Base-by-base conservation (phyloP, 1,140 invertebrate genomes). In the Lordiphosa clarofinis region DNA sequence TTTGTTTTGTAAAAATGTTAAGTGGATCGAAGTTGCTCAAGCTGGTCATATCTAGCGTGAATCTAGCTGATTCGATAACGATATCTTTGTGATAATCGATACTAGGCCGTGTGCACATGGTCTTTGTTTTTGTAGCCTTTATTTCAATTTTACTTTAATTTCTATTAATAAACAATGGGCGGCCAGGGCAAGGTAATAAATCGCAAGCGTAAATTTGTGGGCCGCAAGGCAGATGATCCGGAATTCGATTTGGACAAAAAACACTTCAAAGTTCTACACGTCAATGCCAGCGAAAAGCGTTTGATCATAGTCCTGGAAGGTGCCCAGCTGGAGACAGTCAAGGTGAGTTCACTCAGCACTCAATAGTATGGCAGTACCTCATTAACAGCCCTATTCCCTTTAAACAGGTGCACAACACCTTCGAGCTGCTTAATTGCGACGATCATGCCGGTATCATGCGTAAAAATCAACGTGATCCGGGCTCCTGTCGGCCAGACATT, bases 311-410 rank as follows among this genome's bases (percentile, higher is more conserved):
- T 99, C 58, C 89, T 99, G 43, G 98, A 99, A 91, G 94, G 94
- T 48, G 97, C 98, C 4, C 97, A 98, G 84, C 89, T 99, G 36
- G 98, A 99, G 92, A 96, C 95, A 52, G 97, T 98, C 0, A 99
- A 99, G 91, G 96, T 98, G 90, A 11, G 56, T 42, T 5, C 6
- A 6, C 24, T 21, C 21, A n/a, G n/a, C n/a, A n/a, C n/a, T n/a
- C n/a, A n/a, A n/a, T n/a, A n/a, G n/a, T n/a, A n/a, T n/a, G n/a
- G n/a, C n/a, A n/a, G n/a, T n/a, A n/a, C n/a, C n/a, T n/a, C n/a
- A n/a, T n/a, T n/a, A n/a, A n/a, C 21, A 3, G 21, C 1, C 21
- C 4, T 21, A 4, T 55, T 54, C 64, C 10, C 33, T 4, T 4
- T 4, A 0, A 3, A 2, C 68, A 98, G 96, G 92, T 94, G 65